Percentiles rank a stretch among this genome's conserved stretches.
Evolutionary conservation across 1,140 invertebrate genomes (phyloP).

Genomic region (Neodiprion virginianus): DNA sequence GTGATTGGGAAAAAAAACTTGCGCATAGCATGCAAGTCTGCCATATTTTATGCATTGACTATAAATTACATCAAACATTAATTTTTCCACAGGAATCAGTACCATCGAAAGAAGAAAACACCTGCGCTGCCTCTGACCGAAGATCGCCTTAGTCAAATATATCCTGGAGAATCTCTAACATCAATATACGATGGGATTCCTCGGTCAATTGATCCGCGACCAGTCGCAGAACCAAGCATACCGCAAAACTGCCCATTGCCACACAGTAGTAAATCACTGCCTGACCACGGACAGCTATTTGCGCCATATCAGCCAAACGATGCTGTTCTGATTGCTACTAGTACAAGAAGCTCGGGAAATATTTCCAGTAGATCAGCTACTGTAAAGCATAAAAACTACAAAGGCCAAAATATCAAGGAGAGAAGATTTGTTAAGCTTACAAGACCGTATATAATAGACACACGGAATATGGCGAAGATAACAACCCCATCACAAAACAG

Average conservation of each 20-base stretch:
- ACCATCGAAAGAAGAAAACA: slow-evolving; percentile 42
- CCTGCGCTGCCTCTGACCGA: slow-evolving; percentile 45
- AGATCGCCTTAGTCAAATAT: slow-evolving; percentile 37
- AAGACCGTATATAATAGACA: slow-evolving; percentile 46
- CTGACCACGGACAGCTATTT: slow-evolving; percentile 18
- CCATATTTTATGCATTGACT: too few species aligned
- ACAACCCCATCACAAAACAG: slow-evolving; percentile 19
- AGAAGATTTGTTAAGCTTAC: slow-evolving; percentile 36
- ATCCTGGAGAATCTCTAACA: slow-evolving; percentile 39
- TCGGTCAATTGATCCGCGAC: slow-evolving; percentile 38
- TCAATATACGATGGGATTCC: slow-evolving; percentile 44
- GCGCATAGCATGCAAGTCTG: not conserved
- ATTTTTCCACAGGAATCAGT: slow-evolving; percentile 41
- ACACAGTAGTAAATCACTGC: slow-evolving; percentile 10
- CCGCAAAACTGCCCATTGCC: slow-evolving; percentile 25
- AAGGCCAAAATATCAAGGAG: slow-evolving; percentile 36
- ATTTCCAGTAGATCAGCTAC: not conserved
- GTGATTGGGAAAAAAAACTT: not conserved
- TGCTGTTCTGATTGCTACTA: slow-evolving; percentile 25
- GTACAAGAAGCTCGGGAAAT: slow-evolving; percentile 14
- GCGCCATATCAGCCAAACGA: slow-evolving; percentile 40
- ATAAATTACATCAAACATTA: slow-evolving; percentile 6
- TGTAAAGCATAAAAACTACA: slow-evolving; percentile 43
- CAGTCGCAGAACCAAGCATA: slow-evolving; percentile 38
- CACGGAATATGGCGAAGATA: slow-evolving; percentile 34